phyloP scores from a whole-genome alignment of 2,113 vertebrate species.

The Cebus imitator region DNA sequence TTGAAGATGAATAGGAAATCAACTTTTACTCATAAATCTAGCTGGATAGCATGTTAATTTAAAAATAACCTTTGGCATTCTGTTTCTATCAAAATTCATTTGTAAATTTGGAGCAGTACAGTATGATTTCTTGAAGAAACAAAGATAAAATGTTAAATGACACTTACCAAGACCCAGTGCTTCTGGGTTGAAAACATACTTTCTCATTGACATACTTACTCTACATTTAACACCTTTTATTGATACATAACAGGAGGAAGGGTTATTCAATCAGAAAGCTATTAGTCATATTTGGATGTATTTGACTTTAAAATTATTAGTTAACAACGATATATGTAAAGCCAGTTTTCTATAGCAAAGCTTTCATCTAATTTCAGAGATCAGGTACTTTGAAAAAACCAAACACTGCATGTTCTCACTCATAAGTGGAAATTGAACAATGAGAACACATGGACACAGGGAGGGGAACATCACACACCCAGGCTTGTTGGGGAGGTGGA shows the following conservation, averaged over 20 bases:
- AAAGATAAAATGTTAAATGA: background rate
- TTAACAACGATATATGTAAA: conserved; percentile 53
- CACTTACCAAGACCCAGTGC: background rate
- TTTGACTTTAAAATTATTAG: conserved; percentile 68
- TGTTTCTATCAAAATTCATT: background rate
- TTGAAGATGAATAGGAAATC: background rate
- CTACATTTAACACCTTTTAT: background rate
- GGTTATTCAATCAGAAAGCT: background rate
- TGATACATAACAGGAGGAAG: background rate
- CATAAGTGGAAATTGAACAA: too few relatives aligned
- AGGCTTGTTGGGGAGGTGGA: too few relatives aligned
- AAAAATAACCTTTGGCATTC: background rate
- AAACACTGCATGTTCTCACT: too few relatives aligned
- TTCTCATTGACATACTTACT: background rate
- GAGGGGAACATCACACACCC: too few relatives aligned
- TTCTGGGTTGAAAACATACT: background rate
- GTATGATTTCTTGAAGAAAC: background rate
- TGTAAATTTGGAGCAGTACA: background rate
- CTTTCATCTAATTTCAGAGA: conserved; percentile 62
- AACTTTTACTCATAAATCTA: background rate
- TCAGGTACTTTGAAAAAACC: conserved; percentile 31
- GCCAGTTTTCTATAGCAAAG: conserved; percentile 55
- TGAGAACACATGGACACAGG: too few relatives aligned
- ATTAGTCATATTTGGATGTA: conserved; percentile 27
- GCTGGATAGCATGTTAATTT: background rate